phyloP scores from a whole-genome alignment of 2,113 vertebrate species.

The Circaetus cinerascens region DNA sequence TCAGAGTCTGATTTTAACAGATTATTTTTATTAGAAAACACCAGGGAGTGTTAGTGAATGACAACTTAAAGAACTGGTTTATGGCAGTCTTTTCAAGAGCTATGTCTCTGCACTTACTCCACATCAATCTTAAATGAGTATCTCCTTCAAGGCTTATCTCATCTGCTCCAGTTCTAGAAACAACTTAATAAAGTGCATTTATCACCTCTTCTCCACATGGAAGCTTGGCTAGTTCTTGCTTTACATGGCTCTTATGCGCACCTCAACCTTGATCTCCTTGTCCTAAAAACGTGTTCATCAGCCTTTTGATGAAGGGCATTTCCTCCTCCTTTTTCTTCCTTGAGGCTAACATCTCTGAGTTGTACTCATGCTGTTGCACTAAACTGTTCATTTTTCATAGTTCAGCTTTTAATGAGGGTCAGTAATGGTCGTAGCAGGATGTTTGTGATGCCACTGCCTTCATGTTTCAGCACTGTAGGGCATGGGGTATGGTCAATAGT shows the following conservation, averaged over 20 bases:
- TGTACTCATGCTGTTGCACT: not conserved
- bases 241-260: not conserved
- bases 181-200: slow-evolving; percentile 46
- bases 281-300: not conserved
- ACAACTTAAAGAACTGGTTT: slow-evolving; percentile 20
- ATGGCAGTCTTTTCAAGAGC: slow-evolving; percentile 10
- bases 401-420: not conserved
- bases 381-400: not conserved
- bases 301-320: not conserved
- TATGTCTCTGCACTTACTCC: not conserved
- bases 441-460: not conserved
- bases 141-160: slow-evolving; percentile 16
- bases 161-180: slow-evolving; percentile 38
- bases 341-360: not conserved
- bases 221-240: not conserved
- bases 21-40: slow-evolving; percentile 58
- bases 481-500: not conserved
- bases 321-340: not conserved
- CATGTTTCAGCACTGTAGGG: not conserved
- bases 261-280: not conserved
- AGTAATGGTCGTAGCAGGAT: not conserved
- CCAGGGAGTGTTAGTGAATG: not conserved
- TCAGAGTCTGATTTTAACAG: slow-evolving; percentile 21
- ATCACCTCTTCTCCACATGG: not conserved
- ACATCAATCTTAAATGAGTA: slow-evolving; percentile 38